Evolutionary conservation across 2,113 vertebrate genomes (phyloP), one percentile per base, ranked within the genome.

Genomic region (Siphamia tubifer): DNA sequence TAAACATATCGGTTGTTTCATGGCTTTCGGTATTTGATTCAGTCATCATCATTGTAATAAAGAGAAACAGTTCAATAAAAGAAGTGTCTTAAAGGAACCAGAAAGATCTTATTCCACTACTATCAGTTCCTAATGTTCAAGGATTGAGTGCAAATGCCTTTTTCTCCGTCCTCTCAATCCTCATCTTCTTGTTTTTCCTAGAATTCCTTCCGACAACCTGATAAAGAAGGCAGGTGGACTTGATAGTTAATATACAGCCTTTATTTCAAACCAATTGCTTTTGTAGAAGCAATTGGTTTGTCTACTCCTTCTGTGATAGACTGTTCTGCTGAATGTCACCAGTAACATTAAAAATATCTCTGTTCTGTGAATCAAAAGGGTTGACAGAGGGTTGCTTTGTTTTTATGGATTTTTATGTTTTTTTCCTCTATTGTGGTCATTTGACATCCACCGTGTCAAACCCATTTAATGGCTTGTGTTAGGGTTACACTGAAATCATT

Each of bases 281-380:
- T 11, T 0, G 68, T 27, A 70, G 43, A 16, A 49, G 51, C 65
- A 49, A 61, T 21, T 11, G 48, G 16, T 28, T 32, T 23, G 38
- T 44, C 42, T 32, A 38, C 38, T 38, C 74, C 52, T 47, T 54
- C 45, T 56, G 66, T 8, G 7, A 27, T 2, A 25, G 44, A 73
- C 77, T 70, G 60, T 32, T 62, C 51, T 24, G 47, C 65, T n/a
- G n/a, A n/a, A n/a, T 36, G 42, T 38, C 57, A 64, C 63, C n/a
- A 20, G 61, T 73, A 45, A 64, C 52, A 28, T 17, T 23, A 43
- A n/a, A 48, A 21, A 48, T 30, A 1, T 0, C 1, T 8, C 42
- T 49, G 13, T 12, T 44, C 27, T 56, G 39, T 51, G 25, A 64
- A 34, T 10, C 12, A 35, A 24, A 68, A 9, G n/a, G 6, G 16